phyloP scores from a whole-genome alignment of 2,113 vertebrate species.

The Corydoras maculifer region DNA sequence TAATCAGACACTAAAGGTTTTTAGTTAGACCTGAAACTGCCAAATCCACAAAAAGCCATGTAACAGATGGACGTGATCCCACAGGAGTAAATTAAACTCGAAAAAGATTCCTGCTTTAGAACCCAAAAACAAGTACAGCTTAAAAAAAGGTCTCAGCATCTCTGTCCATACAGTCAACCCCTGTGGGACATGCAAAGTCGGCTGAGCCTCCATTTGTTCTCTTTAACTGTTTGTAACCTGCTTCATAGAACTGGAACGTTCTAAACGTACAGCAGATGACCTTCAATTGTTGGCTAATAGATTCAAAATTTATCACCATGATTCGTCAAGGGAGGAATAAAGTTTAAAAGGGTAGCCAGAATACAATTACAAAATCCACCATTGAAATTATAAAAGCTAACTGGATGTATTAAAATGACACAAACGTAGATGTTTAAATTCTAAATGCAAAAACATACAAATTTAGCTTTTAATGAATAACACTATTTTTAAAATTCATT shows the following conservation, averaged over 20 bases:
- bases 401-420: no score
- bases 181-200: background rate
- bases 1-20: constrained; percentile 25
- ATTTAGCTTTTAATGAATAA: no score
- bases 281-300: background rate
- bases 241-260: background rate
- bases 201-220: background rate
- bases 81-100: constrained; percentile 25
- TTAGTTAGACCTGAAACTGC: background rate
- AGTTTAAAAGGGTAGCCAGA: background rate
- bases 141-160: background rate
- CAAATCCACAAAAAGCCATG: constrained; percentile 19
- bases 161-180: constrained; percentile 18
- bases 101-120: constrained; percentile 1
- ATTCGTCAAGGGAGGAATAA: background rate
- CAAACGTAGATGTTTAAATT: no score
- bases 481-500: no score
- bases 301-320: background rate
- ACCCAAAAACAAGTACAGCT: background rate
- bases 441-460: no score
- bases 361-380: no score
- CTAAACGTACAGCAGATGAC: constrained; percentile 3
- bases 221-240: background rate
- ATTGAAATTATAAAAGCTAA: no score
- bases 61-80: constrained; percentile 40